Percentiles rank a stretch among this genome's conserved stretches.
These are phyloP conservation scores for Rostratula benghalensis DNA, from an alignment of 2,113 vertebrate genomes.

Conservation along the genomic window DNA sequence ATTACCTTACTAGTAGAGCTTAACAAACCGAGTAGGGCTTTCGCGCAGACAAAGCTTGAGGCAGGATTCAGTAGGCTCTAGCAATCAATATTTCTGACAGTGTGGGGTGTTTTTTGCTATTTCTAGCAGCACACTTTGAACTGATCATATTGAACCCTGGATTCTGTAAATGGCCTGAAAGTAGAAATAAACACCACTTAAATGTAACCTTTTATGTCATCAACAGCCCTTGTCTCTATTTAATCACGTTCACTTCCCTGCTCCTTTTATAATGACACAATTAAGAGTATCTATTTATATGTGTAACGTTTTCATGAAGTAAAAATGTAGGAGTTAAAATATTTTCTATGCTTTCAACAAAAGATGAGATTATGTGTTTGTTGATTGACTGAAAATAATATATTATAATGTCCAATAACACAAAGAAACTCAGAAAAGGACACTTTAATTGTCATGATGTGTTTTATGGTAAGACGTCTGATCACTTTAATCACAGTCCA, in stretches of 20 bases:
- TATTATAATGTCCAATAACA: not conserved
- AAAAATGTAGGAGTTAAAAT: not conserved
- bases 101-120: not conserved
- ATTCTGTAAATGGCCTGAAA: not conserved
- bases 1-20: not conserved
- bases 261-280: not conserved
- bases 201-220: not conserved
- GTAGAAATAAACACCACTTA: not conserved
- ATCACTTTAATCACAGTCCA: not conserved
- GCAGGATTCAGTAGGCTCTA: not conserved
- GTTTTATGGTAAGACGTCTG: not conserved
- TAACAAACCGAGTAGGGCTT: not conserved
- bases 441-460: not conserved
- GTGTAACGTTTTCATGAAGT: not conserved
- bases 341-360: not conserved
- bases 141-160: not conserved
- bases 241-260: not conserved
- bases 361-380: not conserved
- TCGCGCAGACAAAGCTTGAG: not conserved
- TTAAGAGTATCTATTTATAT: not conserved
- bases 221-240: not conserved
- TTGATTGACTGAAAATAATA: not conserved
- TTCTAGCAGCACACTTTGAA: not conserved
- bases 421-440: not conserved
- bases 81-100: not conserved